Evolutionary conservation across 2,797 vertebrate species (phyloP), one percentile per base, ranked within the genome.

Genomic region (Microctenopoma stevenorrisi): DNA sequence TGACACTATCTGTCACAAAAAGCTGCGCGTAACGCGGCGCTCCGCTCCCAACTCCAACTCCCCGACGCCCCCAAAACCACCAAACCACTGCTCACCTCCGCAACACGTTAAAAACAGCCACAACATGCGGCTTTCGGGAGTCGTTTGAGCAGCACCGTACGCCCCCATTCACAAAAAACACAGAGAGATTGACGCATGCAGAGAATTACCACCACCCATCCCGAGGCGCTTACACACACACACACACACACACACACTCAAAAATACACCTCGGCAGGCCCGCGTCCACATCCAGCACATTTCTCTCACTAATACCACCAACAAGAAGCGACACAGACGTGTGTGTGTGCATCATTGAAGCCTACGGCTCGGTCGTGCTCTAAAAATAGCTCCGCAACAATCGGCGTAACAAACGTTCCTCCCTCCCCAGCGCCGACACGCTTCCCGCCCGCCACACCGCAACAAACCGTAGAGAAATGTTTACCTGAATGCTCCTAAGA

Each of bases 111-210:
- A 54, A 22, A 70, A 3, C 44, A 22, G 15, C 25, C 40, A 0
- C 14, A 52, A 68, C 28, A 14, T 33, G 63, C 57, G 6, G 75
- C 51, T 81, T 47, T 30, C 28, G 65, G 64, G 70, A 76, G 84
- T 63, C 15, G 83, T 77, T 78, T 81, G 68, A 76, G 84, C 78
- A 54, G 78, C 81, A 76, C 68, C 69, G 63, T 74, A 80, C 86
- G 86, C 89, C 89, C 90, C 89, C 93, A 94, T 94, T 94, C 92
- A 94, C 92, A 94, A 92, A 93, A 91, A 87, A 81, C 84, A 94
- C 91, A 92, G 91, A 87, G 79, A 86, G 78, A 83, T 87, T 92
- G 91, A 92, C 91, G 92, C 91, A 92, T 91, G 90, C 88, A 90
- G 89, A 91, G 88, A 86, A 74, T 87, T 86, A 91, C 89, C 90